phyloP scores from a whole-genome alignment of 1,140 invertebrate species.

The Orius insidiosus region DNA sequence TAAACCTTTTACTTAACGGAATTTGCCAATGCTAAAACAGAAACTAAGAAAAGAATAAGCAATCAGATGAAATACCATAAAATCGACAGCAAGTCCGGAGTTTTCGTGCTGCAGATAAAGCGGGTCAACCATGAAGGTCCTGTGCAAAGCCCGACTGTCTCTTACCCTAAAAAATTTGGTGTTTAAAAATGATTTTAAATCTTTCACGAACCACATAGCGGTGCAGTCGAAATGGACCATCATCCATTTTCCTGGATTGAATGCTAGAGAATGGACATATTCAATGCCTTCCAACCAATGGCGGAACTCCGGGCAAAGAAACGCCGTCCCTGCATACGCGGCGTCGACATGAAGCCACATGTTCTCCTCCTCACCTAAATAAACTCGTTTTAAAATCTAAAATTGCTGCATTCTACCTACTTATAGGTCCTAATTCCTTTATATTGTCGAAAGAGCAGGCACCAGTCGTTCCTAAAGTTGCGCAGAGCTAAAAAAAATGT shows the following conservation, averaged over 20 bases:
- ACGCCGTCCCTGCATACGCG: constrained; percentile 83
- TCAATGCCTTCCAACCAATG: constrained; percentile 79
- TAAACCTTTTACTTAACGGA: constrained; percentile 86
- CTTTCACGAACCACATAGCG: constrained; percentile 65
- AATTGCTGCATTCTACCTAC: constrained; percentile 26
- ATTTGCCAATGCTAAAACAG: constrained; percentile 87
- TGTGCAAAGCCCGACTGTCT: constrained; percentile 74
- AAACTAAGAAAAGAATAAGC: neutral
- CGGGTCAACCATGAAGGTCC: constrained; percentile 92
- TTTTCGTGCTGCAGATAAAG: constrained; percentile 87
- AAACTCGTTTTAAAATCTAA: neutral
- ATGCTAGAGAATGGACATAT: constrained; percentile 76
- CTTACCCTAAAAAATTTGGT: constrained; percentile 65
- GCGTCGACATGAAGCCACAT: constrained; percentile 90
- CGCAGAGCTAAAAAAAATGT: constrained; percentile 76
- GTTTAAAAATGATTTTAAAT: no score
- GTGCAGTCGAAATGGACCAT: constrained; percentile 97
- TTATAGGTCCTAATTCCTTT: constrained; percentile 55
- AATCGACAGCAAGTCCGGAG: constrained; percentile 86
- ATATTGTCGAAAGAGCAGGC: constrained; percentile 89
- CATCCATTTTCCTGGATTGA: constrained; percentile 95
- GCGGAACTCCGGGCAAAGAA: constrained; percentile 85
- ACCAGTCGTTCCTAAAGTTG: constrained; percentile 86
- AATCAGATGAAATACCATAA: constrained; percentile 54
- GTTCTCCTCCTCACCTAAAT: constrained; percentile 48